Evolutionary conservation across 2,797 vertebrate genomes (phyloP).

Genomic region (Prunella strophiata): DNA sequence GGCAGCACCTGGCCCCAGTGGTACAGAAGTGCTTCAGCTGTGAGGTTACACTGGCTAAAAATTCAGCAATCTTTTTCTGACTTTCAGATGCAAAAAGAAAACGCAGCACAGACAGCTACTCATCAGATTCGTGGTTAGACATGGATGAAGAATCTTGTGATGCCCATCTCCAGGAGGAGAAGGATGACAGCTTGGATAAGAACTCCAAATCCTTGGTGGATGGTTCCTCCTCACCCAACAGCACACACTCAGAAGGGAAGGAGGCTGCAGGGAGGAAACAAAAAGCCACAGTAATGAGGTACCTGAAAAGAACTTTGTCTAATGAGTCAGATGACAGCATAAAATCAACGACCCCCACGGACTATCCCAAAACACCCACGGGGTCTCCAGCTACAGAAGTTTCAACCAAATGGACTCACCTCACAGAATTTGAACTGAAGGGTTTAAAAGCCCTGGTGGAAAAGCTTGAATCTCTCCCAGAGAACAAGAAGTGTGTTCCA

Average conservation of each 20-base stretch:
- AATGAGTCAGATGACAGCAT: slow-evolving; percentile 88
- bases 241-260: slow-evolving; percentile 76
- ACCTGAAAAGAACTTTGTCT: slow-evolving; percentile 85
- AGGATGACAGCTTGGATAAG: slow-evolving; percentile 77
- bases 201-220: slow-evolving; percentile 71
- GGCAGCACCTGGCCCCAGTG: not conserved
- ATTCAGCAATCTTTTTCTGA: slow-evolving; percentile 7
- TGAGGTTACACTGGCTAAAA: not conserved
- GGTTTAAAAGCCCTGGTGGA: slow-evolving; percentile 92
- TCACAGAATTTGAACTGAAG: slow-evolving; percentile 93
- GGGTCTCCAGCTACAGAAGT: slow-evolving; percentile 86
- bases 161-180: slow-evolving; percentile 80
- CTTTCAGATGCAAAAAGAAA: slow-evolving; percentile 85
- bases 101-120: slow-evolving; percentile 85
- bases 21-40: not conserved
- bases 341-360: slow-evolving; percentile 78
- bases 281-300: slow-evolving; percentile 74
- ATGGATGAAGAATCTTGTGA: slow-evolving; percentile 91
- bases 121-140: slow-evolving; percentile 89
- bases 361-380: slow-evolving; percentile 86
- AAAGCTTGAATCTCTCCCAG: slow-evolving; percentile 93
- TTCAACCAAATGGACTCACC: slow-evolving; percentile 86
- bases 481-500: slow-evolving; percentile 93
- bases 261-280: slow-evolving; percentile 75
- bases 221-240: slow-evolving; percentile 80